Evolutionary conservation across 1,140 invertebrate species (phyloP).

Genomic region (Dolichoris vasculosae): DNA sequence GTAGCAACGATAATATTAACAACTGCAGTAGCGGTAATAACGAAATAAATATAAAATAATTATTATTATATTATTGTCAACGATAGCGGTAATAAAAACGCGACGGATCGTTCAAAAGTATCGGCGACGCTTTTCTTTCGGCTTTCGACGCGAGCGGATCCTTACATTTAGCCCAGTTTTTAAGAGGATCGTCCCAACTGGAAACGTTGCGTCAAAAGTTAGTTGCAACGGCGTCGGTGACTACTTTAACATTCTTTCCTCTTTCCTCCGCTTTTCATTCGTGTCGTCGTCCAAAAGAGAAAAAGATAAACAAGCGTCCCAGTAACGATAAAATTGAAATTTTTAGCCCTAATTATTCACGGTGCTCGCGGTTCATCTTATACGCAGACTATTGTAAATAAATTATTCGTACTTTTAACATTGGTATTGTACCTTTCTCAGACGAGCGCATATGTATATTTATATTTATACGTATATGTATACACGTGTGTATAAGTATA

Average conservation of each 20-base stretch:
- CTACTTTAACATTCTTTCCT: not conserved
- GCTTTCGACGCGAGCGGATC: too few species aligned
- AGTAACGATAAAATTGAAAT: not conserved
- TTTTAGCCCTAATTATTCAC: not conserved
- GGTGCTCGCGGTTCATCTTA: conserved; percentile 17
- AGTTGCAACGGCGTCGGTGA: not conserved
- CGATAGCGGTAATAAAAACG: not conserved
- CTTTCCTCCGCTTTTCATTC: not conserved
- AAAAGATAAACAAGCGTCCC: not conserved
- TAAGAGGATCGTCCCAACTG: not conserved
- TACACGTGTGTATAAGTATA: conserved; percentile 47
- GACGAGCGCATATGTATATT: conserved; percentile 36
- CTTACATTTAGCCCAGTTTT: too few species aligned
- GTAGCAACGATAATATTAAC: too few species aligned
- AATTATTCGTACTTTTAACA: conserved; percentile 47
- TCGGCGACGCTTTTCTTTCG: too few species aligned
- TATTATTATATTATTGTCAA: too few species aligned
- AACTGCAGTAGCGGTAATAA: too few species aligned
- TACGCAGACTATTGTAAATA: conserved; percentile 50
- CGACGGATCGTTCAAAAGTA: not conserved
- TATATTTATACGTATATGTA: not conserved
- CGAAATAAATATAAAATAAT: too few species aligned
- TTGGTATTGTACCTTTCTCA: conserved; percentile 21
- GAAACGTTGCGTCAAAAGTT: not conserved
- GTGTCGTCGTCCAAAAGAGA: not conserved